Base-by-base conservation (phyloP, 1,140 invertebrate species). In the Helicoverpa armigera region DNA sequence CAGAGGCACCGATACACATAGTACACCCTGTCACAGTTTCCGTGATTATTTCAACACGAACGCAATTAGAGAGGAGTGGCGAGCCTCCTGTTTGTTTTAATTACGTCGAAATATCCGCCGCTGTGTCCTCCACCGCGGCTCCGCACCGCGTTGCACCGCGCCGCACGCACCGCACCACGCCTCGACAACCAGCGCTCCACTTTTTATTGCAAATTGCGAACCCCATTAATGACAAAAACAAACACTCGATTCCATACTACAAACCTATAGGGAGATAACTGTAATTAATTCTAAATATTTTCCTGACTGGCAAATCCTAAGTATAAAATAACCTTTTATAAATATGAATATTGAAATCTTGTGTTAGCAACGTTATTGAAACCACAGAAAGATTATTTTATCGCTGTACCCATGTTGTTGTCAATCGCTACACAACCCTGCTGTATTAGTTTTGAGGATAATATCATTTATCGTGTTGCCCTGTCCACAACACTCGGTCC, bases 71-170 rank as follows among this genome's bases (percentile, higher is more conserved):
- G 90, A 93, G 91, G 92, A 93, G 91, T 93, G 89, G 87, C 87
- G 85, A 89, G 88, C 90, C 89, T 90, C 89, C 90, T 94, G 93
- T 94, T 94, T 93, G 93, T 94, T 94, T 94, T 94, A 94, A 94
- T 94, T 94, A 94, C 93, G 89, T 87, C 89, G 91, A 91, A 93
- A 93, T 91, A 93, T 87, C 90, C 86, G 85, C 83, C 87, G 85
- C 89, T 82, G 85, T 82, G 82, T 82, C 88, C 90, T 85, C 86
- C 84, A 79, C 83, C 74, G 85, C 80, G 48, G 76, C 82, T 81
- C 84, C 69, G 81, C 82, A 82, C 84, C 69, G 81, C 80, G 77
- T 43, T 56, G 72, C 79, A 77, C 67, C 83, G 72, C 82, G 63
- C 86, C 80, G 54, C 81, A 23, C 23, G 35, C 48, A 31, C 61